Evolutionary conservation across 1,140 invertebrate genomes (phyloP), one percentile per base, ranked within the genome.

Genomic region (Aporrectodea caliginosa): DNA sequence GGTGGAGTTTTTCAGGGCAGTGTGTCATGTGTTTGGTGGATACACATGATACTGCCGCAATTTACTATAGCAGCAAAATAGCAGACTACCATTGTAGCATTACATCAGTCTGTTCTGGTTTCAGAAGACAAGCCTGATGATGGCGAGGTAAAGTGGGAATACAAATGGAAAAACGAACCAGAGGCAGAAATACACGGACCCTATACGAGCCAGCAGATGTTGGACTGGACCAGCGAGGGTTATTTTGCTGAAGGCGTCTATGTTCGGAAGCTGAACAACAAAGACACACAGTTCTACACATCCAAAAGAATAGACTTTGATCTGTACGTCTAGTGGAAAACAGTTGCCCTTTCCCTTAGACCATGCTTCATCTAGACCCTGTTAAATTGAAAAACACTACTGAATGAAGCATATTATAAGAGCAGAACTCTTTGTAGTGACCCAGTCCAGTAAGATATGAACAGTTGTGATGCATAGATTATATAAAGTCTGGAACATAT

Each of bases 281-380:
- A 93, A 0, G 91, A 92, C 82, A 89, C 90, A 82, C 91, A 92
- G 81, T 98, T 97, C 89, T 96, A 97, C 86, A 93, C 90, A 78
- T 95, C 94, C 0, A 92, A 92, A 84, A 91, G 96, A 85, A 94
- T 98, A 83, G 96, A 98, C 89, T 98, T 98, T 91, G 95, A 96
- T 85, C 89, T 96, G 69, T 96, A 96, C 35, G n/a, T 76, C 22
- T 76, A 76, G 35, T 29, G 29, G 0, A 12, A 72, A 72, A 58
- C n/a, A n/a, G n/a, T n/a, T n/a, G n/a, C n/a, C n/a, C n/a, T n/a
- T n/a, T n/a, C n/a, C n/a, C n/a, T n/a, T n/a, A n/a, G n/a, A n/a
- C n/a, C n/a, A n/a, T n/a, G n/a, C n/a, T n/a, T n/a, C n/a, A n/a
- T n/a, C n/a, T n/a, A n/a, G n/a, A n/a, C n/a, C n/a, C n/a, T n/a